Conservation (phyloP, 2,888 invertebrate genomes). For the Rhagophthalmus giganteus region DNA sequence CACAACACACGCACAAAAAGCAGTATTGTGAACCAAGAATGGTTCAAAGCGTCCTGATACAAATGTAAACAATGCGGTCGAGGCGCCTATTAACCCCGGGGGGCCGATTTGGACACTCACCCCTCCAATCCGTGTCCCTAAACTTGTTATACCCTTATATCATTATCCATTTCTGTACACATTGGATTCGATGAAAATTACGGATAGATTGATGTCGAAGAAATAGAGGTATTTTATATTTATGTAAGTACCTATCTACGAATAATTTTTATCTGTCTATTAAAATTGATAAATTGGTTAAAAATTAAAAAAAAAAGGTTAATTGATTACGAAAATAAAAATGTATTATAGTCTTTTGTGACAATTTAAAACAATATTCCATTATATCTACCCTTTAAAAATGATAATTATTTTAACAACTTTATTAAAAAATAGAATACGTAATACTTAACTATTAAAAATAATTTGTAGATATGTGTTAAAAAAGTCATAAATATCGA, state of each 20-base stretch:
- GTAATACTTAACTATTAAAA: no score
- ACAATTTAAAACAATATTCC: no score
- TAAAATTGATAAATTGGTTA: neutral
- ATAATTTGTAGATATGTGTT: no score
- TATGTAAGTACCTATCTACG: neutral
- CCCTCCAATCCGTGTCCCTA: slow-evolving; percentile 38
- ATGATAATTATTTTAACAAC: no score
- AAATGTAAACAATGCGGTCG: slow-evolving; percentile 51
- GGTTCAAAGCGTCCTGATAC: slow-evolving; percentile 46
- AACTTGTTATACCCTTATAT: slow-evolving; percentile 50
- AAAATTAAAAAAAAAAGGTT: neutral
- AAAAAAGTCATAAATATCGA: no score
- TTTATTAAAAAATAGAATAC: no score
- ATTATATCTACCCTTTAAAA: no score
- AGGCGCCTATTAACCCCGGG: slow-evolving; percentile 51
- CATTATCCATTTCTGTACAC: slow-evolving; percentile 29
- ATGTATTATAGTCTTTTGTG: no score
- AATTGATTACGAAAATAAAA: neutral
- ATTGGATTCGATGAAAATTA: neutral
- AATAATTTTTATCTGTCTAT: neutral
- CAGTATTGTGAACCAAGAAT: slow-evolving; percentile 47
- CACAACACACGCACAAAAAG: slow-evolving; percentile 46
- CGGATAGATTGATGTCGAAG: neutral
- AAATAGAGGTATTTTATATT: neutral
- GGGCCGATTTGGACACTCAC: slow-evolving; percentile 40